Evolutionary conservation across 2,888 invertebrate species (phyloP).

Genomic region (Acanthosepion lycidas): DNA sequence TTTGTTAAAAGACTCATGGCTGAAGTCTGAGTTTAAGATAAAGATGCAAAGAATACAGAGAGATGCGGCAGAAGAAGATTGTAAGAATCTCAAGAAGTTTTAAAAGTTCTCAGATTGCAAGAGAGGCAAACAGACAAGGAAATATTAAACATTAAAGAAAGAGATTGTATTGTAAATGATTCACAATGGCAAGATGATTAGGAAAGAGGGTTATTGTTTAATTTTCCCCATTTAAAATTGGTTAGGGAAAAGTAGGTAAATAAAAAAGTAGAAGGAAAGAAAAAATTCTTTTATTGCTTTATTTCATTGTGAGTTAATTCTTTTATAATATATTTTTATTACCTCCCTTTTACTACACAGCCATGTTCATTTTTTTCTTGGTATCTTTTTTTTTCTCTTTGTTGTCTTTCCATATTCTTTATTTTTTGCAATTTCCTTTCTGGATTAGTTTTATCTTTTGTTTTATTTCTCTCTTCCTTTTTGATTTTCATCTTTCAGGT

Average conservation of each 20-base stretch:
- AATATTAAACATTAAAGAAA: conserved; percentile 20
- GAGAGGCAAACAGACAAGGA: neutral
- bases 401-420: too few species aligned
- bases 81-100: neutral
- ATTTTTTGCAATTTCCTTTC: too few species aligned
- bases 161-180: neutral
- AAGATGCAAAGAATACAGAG: neutral
- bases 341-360: too few species aligned
- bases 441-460: too few species aligned
- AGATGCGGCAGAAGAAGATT: neutral
- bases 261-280: neutral
- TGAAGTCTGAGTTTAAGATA: neutral
- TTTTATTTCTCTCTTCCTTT: too few species aligned
- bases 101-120: neutral
- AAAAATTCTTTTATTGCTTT: neutral
- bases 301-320: neutral
- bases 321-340: neutral
- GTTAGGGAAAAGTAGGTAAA: neutral
- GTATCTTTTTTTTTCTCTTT: too few species aligned
- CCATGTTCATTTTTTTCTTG: too few species aligned
- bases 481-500: too few species aligned
- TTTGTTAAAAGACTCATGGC: neutral
- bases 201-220: neutral
- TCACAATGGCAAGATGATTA: neutral
- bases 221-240: neutral